A percentile compares a stretch with the other conserved stretches of the same genome.
These are phyloP conservation scores for Andrena flavipes DNA, from an alignment of 2,888 invertebrate species.

Conservation along the genomic window DNA sequence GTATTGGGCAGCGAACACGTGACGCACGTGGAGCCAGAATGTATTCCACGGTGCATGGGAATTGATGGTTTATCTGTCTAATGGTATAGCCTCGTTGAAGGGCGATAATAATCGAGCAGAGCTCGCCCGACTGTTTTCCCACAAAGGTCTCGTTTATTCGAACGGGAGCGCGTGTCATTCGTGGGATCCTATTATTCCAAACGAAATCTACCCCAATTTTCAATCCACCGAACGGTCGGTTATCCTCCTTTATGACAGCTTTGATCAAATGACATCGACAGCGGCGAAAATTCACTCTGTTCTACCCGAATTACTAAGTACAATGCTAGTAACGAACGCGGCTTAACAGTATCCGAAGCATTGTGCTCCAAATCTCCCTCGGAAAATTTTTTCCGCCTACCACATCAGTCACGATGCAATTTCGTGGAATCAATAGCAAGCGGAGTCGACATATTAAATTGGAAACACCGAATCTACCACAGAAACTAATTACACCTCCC, in stretches of 20 bases:
- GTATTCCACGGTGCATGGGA: conserved; percentile 11
- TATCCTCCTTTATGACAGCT: conserved; percentile 50
- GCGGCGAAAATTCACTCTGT: conserved; percentile 6
- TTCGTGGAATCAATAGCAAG: no score
- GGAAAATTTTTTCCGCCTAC: no score
- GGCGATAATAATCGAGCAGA: conserved; percentile 49
- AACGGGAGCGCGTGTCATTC: conserved; percentile 39
- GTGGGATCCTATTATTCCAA: conserved; percentile 38
- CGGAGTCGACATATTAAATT: no score
- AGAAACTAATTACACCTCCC: conserved; percentile 16
- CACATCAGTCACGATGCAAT: no score
- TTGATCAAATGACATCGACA: conserved; percentile 51
- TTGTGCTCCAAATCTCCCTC: no score
- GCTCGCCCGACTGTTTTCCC: conserved; percentile 41
- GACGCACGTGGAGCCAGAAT: conserved; percentile 15
- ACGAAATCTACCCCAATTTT: conserved; percentile 60
- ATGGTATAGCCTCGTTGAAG: conserved; percentile 28
- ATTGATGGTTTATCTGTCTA: conserved; percentile 43
- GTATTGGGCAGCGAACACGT: neutral
- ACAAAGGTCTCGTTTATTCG: conserved; percentile 46
- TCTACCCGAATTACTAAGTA: conserved; percentile 12
- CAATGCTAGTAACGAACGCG: neutral
- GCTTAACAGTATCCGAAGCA: neutral
- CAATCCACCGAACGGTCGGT: conserved; percentile 46
- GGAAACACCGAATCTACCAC: neutral